Evolutionary conservation across 2,113 vertebrate genomes (phyloP), one percentile per base, ranked within the genome.

Genomic region (Podiceps cristatus): DNA sequence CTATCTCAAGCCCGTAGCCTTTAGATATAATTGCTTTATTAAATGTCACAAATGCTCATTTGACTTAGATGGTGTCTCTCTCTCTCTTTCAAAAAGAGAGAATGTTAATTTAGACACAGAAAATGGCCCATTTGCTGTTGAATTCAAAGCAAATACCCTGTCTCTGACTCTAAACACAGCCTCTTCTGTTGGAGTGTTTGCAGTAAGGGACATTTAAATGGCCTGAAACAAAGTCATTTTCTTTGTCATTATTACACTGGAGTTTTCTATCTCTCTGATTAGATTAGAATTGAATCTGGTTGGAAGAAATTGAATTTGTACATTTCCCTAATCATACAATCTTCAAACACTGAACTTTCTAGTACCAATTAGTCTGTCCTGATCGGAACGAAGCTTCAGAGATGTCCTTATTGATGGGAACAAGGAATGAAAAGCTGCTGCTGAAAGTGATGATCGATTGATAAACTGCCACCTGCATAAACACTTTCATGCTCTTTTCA

Each of bases 281-380:
- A 97, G 96, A 96, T 97, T 96, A 96, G 97, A 98, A 98, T 96
- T 97, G 96, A 98, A 97, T 98, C 96, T 97, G 87, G 91, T 82
- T 66, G 25, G 86, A 93, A 90, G 87, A 97, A 98, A 98, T 97
- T 97, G 96, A 98, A 98, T 98, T 98, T 96, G 95, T 97, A 91
- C 95, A 95, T 96, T 98, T 97, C 89, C 92, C 88, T 98, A 98
- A 98, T 97, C 98, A 98, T 96, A 97, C 91, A 49, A 87, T 98
- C 95, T 98, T 96, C 97, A 93, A 97, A 97, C 94, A 95, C 86
- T 67, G 95, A 97, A 91, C 56, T 85, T 90, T 89, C 96, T 83
- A n/a, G 91, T 93, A 92, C 80, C 96, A 97, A 96, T 98, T 97
- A 97, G 88, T 90, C 93, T 96, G 69, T 92, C 92, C 73, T 85